Evolutionary conservation across 2,888 invertebrate species (phyloP).

Genomic region (Strigamia crassipes): DNA sequence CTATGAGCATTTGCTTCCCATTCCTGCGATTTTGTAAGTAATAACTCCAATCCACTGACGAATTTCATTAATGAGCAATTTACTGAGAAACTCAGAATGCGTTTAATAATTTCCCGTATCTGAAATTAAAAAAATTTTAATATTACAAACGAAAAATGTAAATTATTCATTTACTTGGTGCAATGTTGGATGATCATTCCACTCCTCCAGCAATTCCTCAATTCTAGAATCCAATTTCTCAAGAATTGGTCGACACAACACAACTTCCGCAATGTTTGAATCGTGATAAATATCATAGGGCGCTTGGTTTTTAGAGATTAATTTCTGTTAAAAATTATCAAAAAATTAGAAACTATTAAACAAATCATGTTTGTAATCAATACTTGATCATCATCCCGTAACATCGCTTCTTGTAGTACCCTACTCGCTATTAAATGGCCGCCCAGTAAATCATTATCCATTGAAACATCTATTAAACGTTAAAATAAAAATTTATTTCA

Average conservation of each 20-base stretch:
- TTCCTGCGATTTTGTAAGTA: constrained; percentile 78
- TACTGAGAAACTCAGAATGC: constrained; percentile 69
- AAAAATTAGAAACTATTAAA: background rate
- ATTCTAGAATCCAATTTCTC: constrained; percentile 68
- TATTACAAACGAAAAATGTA: constrained; percentile 63
- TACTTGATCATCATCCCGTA: constrained; percentile 5
- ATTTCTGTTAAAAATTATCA: background rate
- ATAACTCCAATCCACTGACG: constrained; percentile 84
- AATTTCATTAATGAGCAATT: constrained; percentile 84
- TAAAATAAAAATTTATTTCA: constrained; percentile 1
- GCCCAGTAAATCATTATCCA: constrained; percentile 52
- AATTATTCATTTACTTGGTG: constrained; percentile 66
- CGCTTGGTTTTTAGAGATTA: constrained; percentile 44
- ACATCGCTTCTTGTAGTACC: constrained; percentile 51
- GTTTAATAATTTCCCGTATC: constrained; percentile 57
- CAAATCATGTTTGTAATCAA: background rate
- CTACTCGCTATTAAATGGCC: constrained; percentile 54
- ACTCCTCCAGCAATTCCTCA: constrained; percentile 70
- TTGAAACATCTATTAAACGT: constrained; percentile 50
- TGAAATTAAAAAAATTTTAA: constrained; percentile 54
- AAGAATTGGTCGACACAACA: constrained; percentile 72
- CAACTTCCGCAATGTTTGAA: constrained; percentile 76
- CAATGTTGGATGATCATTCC: constrained; percentile 89
- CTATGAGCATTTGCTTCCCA: constrained; percentile 92
- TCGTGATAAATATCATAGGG: constrained; percentile 78